Evolutionary conservation across 2,888 invertebrate species (phyloP), one percentile per base, ranked within the genome.

Genomic region (Ennomos fuscantarius): DNA sequence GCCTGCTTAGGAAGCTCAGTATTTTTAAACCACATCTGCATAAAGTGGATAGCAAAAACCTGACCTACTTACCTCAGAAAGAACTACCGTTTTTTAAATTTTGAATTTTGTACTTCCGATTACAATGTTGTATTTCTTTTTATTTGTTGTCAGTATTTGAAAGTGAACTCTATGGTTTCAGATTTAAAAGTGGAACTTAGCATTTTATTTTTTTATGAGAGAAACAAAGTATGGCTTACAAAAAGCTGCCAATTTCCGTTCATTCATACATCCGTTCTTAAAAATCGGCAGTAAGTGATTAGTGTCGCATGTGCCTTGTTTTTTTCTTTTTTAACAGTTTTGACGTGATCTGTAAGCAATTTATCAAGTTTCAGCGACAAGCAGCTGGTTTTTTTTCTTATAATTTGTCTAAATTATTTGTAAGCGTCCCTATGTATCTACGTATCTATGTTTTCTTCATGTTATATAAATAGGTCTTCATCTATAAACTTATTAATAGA

Each of bases 161-260:
- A 64, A 64, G 33, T 72, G 36, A 49, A 60, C 72, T 63, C 66
- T 81, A 73, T 52, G 1, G 0, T 8, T 1, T 52, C 9, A 50
- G 45, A 9, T 12, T 33, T 8, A 58, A 74, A 79, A 71, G 58
- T 43, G 11, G 8, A 37, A 42, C 11, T 2, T 10, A 31, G 11
- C 24, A 37, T 44, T 55, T 42, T 15, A 55, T 52, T 47, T 42
- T 54, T 46, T 46, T 32, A 31, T 40, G 33, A 39, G 24, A 47
- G 50, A 37, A 37, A 50, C 44, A 63, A 53, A 65, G 58, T 72
- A 73, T 66, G 65, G 48, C 63, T 55, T 68, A 70, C 74, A 89
- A 90, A 89, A 89, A 91, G 83, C 82, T 84, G 89, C 89, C 91
- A 90, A 91, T 92, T 86, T 92, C 91, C 91, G 90, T 79, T 86